Percentiles rank a stretch among this genome's conserved stretches.
These are phyloP conservation scores for Drosophila greeni DNA, from an alignment of 2,888 invertebrate species.

Conservation along the genomic window DNA sequence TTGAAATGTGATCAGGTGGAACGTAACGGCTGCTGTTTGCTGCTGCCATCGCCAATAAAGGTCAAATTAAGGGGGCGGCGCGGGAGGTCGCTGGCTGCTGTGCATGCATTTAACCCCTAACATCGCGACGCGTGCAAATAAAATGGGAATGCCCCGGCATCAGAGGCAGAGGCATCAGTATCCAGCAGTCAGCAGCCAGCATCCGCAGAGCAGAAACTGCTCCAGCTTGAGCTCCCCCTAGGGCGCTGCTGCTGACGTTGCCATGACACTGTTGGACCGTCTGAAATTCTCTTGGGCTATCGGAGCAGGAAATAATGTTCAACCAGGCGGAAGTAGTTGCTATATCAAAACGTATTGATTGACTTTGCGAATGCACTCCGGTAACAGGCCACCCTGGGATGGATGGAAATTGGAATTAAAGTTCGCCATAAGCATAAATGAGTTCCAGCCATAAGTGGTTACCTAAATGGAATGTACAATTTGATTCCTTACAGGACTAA, in stretches of 20 bases:
- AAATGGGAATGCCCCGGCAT: slow-evolving; percentile 38
- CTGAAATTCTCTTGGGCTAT: slow-evolving; percentile 23
- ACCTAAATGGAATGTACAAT: slow-evolving; percentile 2
- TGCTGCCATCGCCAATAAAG: slow-evolving; percentile 57
- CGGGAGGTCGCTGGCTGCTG: slow-evolving; percentile 1
- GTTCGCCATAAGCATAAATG: slow-evolving; percentile 32
- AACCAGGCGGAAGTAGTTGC: slow-evolving; percentile 63
- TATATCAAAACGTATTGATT: slow-evolving; percentile 57
- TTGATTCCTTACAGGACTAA: not conserved
- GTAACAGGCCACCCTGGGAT: slow-evolving; percentile 15
- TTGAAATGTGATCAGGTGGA: slow-evolving; percentile 67
- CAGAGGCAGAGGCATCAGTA: slow-evolving; percentile 1
- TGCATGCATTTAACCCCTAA: slow-evolving; percentile 62
- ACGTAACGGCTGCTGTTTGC: slow-evolving; percentile 45
- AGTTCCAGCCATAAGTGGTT: slow-evolving; percentile 4
- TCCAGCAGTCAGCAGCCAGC: not conserved
- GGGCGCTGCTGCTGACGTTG: slow-evolving; percentile 44
- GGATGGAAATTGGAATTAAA: slow-evolving; percentile 40
- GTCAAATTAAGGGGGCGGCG: slow-evolving; percentile 43
- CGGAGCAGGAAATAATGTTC: slow-evolving; percentile 55
- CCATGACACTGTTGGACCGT: slow-evolving; percentile 42
- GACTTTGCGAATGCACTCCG: slow-evolving; percentile 48
- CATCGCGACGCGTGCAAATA: slow-evolving; percentile 60
- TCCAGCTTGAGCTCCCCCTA: slow-evolving; percentile 30
- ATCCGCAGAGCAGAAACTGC: slow-evolving; percentile 15